phyloP scores from a whole-genome alignment of 1,140 invertebrate genomes.

The Acromyrmex heyeri region DNA sequence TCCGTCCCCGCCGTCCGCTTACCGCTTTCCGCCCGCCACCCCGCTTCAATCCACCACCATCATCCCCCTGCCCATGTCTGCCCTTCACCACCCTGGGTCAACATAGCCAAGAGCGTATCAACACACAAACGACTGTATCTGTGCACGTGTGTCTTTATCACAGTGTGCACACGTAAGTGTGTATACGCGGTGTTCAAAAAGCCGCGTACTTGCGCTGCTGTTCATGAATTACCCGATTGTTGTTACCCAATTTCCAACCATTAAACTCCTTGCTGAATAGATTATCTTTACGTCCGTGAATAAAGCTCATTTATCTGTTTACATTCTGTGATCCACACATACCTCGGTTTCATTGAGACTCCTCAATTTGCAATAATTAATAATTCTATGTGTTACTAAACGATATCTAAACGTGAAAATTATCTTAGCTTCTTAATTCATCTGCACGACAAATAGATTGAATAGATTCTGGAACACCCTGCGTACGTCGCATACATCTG shows the following conservation, averaged over 20 bases:
- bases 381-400: not conserved
- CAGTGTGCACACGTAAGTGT: not conserved
- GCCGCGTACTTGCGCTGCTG: not conserved
- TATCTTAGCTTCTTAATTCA: not conserved
- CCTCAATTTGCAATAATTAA: not conserved
- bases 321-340: not conserved
- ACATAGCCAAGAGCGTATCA: slow-evolving; percentile 61
- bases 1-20: not conserved
- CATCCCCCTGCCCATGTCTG: not conserved
- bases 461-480: not conserved
- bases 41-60: slow-evolving; percentile 46
- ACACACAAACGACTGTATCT: not conserved
- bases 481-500: slow-evolving; percentile 3
- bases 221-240: not conserved
- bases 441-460: not conserved
- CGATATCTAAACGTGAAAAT: not conserved
- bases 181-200: slow-evolving; percentile 41
- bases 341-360: not conserved
- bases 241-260: slow-evolving; percentile 26
- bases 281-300: slow-evolving; percentile 11
- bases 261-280: slow-evolving; percentile 23
- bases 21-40: slow-evolving; percentile 2
- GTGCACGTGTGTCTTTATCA: slow-evolving; percentile 49
- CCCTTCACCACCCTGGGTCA: slow-evolving; percentile 34
- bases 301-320: slow-evolving; percentile 29